Conservation (phyloP, 1,140 invertebrate genomes). For the Drosophila sulfurigaster region DNA sequence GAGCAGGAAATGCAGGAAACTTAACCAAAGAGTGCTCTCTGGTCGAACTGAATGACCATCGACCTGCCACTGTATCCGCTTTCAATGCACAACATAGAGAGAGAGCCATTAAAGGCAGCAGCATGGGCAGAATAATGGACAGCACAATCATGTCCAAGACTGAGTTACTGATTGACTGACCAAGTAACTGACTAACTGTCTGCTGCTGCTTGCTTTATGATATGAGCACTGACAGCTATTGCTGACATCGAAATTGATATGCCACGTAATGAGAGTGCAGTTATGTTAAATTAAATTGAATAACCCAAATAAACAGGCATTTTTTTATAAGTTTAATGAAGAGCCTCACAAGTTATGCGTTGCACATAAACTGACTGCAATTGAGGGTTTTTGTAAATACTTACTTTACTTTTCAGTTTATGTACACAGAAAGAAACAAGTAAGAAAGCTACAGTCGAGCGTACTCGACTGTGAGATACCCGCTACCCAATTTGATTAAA, state of each 20-base stretch:
- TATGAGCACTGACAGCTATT: slow-evolving; percentile 65
- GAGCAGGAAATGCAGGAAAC: slow-evolving; percentile 43
- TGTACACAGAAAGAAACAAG: too few species aligned
- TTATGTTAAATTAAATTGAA: slow-evolving; percentile 22
- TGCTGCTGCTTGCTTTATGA: slow-evolving; percentile 57
- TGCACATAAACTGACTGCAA: too few species aligned
- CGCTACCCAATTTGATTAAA: too few species aligned
- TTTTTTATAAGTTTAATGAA: background rate
- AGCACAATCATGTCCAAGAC: slow-evolving; percentile 6
- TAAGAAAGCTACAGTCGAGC: too few species aligned
- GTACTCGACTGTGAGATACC: too few species aligned
- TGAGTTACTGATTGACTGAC: slow-evolving; percentile 4
- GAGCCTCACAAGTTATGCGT: background rate
- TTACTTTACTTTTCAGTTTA: too few species aligned
- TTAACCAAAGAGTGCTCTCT: slow-evolving; percentile 34
- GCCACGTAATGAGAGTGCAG: slow-evolving; percentile 8
- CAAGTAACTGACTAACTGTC: slow-evolving; percentile 11
- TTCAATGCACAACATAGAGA: slow-evolving; percentile 26
- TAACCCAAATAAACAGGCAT: background rate
- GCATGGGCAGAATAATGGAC: slow-evolving; percentile 4
- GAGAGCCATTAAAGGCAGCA: slow-evolving; percentile 11
- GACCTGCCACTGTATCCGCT: slow-evolving; percentile 30
- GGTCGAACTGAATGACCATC: slow-evolving; percentile 28
- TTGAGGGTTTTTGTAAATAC: too few species aligned
- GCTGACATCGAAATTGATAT: slow-evolving; percentile 52